phyloP scores from a whole-genome alignment of 2,113 vertebrate genomes.

The Vidua chalybeata region DNA sequence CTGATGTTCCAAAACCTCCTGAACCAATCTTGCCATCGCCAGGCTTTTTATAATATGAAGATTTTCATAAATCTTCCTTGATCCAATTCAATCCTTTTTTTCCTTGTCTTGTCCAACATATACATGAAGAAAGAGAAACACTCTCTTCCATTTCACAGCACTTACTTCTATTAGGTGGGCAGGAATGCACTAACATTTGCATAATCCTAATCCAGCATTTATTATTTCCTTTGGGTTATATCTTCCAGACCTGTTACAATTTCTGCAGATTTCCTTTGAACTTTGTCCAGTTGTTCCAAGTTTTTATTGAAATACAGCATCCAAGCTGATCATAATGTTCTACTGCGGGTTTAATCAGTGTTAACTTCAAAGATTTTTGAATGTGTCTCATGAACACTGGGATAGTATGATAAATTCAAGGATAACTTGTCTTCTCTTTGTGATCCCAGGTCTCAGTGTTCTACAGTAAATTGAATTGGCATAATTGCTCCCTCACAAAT shows the following conservation, averaged over 20 bases:
- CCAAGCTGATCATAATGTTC: neutral
- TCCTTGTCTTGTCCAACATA: neutral
- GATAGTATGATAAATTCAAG: neutral
- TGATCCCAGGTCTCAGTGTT: neutral
- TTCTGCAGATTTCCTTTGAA: neutral
- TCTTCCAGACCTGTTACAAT: neutral
- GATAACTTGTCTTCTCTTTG: neutral
- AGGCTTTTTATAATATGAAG: neutral
- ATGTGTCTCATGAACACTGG: neutral
- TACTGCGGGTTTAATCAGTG: neutral
- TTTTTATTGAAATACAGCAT: neutral
- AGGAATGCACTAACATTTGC: neutral
- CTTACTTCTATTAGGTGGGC: neutral
- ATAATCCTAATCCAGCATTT: neutral
- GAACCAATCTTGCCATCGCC: neutral
- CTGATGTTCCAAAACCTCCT: neutral
- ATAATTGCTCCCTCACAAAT: neutral
- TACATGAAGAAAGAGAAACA: neutral
- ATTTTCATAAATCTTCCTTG: neutral
- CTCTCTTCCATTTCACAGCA: neutral
- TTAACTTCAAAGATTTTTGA: neutral
- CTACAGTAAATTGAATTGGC: neutral
- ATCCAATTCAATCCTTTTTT: neutral
- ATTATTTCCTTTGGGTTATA: neutral
- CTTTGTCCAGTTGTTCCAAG: neutral